phyloP scores from a whole-genome alignment of 2,888 invertebrate species.

The Idaea aversata region DNA sequence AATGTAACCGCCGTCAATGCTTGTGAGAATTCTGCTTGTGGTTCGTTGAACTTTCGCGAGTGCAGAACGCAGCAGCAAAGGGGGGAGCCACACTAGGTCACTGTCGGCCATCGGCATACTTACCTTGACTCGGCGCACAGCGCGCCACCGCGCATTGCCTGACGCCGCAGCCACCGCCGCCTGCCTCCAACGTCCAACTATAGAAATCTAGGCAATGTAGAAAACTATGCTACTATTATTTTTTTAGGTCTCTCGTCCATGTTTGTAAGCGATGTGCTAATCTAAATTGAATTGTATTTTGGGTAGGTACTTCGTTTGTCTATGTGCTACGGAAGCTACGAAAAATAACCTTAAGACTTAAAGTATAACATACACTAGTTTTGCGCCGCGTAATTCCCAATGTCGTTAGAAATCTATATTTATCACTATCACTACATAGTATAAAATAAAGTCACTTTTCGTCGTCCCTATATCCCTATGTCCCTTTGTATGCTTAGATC shows the following conservation, averaged over 20 bases:
- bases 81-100: slow-evolving; percentile 77
- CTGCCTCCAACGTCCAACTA: slow-evolving; percentile 49
- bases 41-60: slow-evolving; percentile 78
- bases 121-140: slow-evolving; percentile 76
- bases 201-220: slow-evolving; percentile 67
- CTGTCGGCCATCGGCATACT: slow-evolving; percentile 77
- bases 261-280: too few species aligned
- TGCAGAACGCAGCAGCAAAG: slow-evolving; percentile 71
- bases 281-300: not conserved
- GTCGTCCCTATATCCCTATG: too few species aligned
- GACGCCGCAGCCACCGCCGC: slow-evolving; percentile 30
- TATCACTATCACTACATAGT: too few species aligned
- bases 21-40: slow-evolving; percentile 75
- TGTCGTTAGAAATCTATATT: not conserved
- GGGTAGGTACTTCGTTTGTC: not conserved
- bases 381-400: not conserved
- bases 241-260: slow-evolving; percentile 13
- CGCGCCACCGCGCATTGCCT: slow-evolving; percentile 29
- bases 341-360: not conserved
- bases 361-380: not conserved
- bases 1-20: slow-evolving; percentile 76
- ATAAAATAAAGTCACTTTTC: too few species aligned
- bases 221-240: slow-evolving; percentile 16
- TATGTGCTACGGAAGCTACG: not conserved
- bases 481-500: too few species aligned